Base-by-base conservation (phyloP, 2,888 invertebrate species). In the Allygus modestus region DNA sequence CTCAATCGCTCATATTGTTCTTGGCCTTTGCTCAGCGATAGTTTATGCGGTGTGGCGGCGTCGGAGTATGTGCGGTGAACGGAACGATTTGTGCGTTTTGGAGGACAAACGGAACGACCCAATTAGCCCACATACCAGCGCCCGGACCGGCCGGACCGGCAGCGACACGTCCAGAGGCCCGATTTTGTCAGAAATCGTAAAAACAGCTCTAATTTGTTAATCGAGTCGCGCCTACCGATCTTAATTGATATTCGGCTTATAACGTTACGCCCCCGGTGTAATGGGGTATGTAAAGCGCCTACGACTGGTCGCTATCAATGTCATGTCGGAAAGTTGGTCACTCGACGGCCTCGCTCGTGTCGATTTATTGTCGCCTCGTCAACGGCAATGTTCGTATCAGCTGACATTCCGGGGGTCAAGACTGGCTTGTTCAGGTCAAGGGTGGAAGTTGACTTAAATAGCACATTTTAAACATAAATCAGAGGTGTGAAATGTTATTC, bases 201-300 rank as follows among this genome's bases (percentile, higher is more conserved):
- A 65, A 65, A 65, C 65, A 9, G 28, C 65, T 28, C 65, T 65
- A 65, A 65, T 65, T 65, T 65, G 65, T 65, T 28, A 65, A 65
- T 31, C 65, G 65, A 28, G 65, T 2, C 65, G 28, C 65, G 65
- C 26, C 65, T 15, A 28, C 65, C 65, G 65, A 4, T 9, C 20
- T 65, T 65, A 65, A 65, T 65, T 65, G 31, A 65, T 65, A 65
- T 54, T 54, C 54, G 51, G 58, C 58, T 31, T 7, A 65, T 15
- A 15, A 15, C 4, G 17, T 26, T 15, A 28, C 65, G 65, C 65
- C 65, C 31, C 28, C 15, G 58, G 54, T 23, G 54, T 15, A 12
- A 12, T 1, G 54, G 54, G 1, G 31, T 31, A 65, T 28, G 65
- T 65, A 65, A n/a, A 31, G 15, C 65, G 65, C 11, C 65, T 31